Evolutionary conservation across 2,113 vertebrate species (phyloP).

Genomic region (Pteruthius melanotis): DNA sequence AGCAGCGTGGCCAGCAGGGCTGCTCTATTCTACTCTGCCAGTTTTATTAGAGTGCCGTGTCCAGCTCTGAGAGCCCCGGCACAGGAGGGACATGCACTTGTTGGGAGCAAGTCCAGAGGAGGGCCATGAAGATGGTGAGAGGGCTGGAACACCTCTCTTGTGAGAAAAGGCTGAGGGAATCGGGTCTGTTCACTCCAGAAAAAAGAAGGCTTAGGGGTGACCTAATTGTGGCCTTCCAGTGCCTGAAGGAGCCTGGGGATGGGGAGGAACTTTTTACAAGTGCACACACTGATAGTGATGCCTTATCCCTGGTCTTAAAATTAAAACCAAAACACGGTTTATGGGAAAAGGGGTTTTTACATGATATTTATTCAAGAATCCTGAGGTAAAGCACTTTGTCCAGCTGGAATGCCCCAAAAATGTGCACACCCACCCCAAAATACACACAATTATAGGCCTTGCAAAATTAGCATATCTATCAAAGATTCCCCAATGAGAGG

Average conservation of each 20-base stretch:
- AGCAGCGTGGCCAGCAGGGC: background rate
- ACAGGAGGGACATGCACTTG: background rate
- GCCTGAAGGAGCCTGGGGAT: background rate
- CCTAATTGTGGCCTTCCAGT: background rate
- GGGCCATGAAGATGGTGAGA: background rate
- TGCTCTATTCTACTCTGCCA: background rate
- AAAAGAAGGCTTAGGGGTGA: background rate
- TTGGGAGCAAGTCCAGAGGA: background rate
- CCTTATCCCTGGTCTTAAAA: too few relatives aligned
- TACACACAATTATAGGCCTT: too few relatives aligned
- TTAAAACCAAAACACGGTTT: too few relatives aligned
- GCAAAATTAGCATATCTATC: too few relatives aligned
- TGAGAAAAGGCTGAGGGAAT: background rate
- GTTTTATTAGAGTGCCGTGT: background rate
- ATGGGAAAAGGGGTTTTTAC: too few relatives aligned
- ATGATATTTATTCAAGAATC: too few relatives aligned
- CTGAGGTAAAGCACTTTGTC: too few relatives aligned
- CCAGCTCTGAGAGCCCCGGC: background rate
- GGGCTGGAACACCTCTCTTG: background rate
- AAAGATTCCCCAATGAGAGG: too few relatives aligned
- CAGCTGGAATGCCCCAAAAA: too few relatives aligned
- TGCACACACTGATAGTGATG: too few relatives aligned
- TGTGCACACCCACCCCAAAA: too few relatives aligned
- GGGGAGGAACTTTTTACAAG: background rate
- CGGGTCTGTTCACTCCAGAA: background rate